Conservation (phyloP, 2,113 vertebrate species). For the Atractosteus spatula region DNA sequence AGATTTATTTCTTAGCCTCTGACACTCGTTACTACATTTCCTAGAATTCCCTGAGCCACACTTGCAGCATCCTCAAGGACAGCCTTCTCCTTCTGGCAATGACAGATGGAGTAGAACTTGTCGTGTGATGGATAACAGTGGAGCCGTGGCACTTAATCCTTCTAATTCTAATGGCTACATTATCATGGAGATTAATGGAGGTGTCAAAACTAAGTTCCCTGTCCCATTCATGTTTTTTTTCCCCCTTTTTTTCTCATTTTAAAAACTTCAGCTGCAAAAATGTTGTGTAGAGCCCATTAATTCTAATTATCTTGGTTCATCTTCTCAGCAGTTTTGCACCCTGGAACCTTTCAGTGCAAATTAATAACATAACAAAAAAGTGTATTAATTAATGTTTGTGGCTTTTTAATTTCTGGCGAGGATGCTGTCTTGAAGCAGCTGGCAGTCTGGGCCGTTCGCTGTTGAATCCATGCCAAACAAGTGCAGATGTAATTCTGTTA, state of each 20-base stretch:
- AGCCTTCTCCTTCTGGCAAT: slow-evolving; percentile 59
- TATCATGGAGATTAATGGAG: slow-evolving; percentile 88
- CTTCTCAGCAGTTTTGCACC: slow-evolving; percentile 79
- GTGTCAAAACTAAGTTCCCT: slow-evolving; percentile 82
- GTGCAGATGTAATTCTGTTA: slow-evolving; percentile 99
- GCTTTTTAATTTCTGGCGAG: slow-evolving; percentile 90
- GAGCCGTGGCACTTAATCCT: slow-evolving; percentile 77
- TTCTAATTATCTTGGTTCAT: slow-evolving; percentile 87
- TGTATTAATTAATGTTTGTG: slow-evolving; percentile 97
- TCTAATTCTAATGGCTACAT: slow-evolving; percentile 81
- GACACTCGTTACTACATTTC: slow-evolving; percentile 60
- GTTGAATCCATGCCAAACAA: slow-evolving; percentile 93
- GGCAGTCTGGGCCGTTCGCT: slow-evolving; percentile 77
- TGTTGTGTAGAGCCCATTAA: slow-evolving; percentile 84
- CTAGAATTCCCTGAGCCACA: slow-evolving; percentile 71
- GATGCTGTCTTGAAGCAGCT: slow-evolving; percentile 90
- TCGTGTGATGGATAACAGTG: slow-evolving; percentile 79
- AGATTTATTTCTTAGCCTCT: slow-evolving; percentile 58
- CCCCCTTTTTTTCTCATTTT: slow-evolving; percentile 2
- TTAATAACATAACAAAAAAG: slow-evolving; percentile 90
- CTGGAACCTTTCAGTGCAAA: slow-evolving; percentile 87
- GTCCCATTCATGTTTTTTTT: slow-evolving; percentile 73
- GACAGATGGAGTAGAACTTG: slow-evolving; percentile 73
- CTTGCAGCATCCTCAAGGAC: slow-evolving; percentile 66
- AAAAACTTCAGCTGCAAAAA: slow-evolving; percentile 73